These are phyloP conservation scores for Axinella damicornis DNA, from an alignment of 37 sponge, comb jelly and placozoan species.

Conservation along the genomic window DNA sequence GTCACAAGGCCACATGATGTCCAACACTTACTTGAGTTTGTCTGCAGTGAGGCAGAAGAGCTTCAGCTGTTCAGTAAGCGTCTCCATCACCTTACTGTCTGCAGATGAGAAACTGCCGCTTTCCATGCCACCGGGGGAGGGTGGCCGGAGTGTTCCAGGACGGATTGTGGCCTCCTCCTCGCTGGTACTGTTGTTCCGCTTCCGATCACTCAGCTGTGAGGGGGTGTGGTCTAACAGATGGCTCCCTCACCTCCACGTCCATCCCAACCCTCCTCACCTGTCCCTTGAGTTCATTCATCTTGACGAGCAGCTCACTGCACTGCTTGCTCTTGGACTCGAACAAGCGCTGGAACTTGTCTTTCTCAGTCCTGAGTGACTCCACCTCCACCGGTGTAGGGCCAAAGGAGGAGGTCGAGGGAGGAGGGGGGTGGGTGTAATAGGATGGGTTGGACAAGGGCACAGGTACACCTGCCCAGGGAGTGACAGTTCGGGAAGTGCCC, in stretches of 20 bases:
- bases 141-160: background rate
- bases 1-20: too few species aligned
- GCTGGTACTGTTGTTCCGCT: background rate
- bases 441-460: background rate
- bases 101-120: background rate
- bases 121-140: background rate
- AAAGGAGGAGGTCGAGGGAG: conserved; percentile 5
- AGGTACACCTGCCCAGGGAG: background rate
- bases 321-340: conserved; percentile 1
- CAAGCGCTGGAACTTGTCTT: background rate
- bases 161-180: conserved; percentile 11
- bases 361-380: too few species aligned
- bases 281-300: background rate
- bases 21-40: conserved; percentile 16
- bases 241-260: too few species aligned
- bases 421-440: background rate
- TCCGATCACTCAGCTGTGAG: background rate
- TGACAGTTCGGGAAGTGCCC: background rate
- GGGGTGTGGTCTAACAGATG: too few species aligned
- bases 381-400: background rate
- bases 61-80: conserved; percentile 34
- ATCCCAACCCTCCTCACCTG: background rate
- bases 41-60: conserved; percentile 41
- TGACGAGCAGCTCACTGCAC: background rate
- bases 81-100: conserved; percentile 17